Evolutionary conservation across 2,113 vertebrate genomes (phyloP), one percentile per base, ranked within the genome.

Genomic region (Hippopotamus amphibius): DNA sequence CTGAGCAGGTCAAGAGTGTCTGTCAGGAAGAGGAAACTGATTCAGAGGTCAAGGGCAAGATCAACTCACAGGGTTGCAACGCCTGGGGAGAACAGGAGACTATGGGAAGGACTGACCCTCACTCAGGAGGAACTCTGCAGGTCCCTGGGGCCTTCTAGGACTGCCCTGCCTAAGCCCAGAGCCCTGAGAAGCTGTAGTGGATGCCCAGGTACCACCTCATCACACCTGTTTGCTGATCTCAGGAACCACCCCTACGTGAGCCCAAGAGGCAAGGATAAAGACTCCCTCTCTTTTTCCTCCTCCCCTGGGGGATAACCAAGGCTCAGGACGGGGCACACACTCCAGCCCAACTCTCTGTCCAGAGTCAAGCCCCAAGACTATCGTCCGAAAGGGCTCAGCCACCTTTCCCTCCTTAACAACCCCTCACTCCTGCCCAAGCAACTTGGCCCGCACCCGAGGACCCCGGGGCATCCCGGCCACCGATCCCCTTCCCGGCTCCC

Each of bases 41-140:
- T 57, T 84, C 72, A 53, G 80, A 90, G 84, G 92, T 92, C 94
- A 97, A 96, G 83, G 93, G 77, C 86, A 84, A 72, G 68, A 63
- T 71, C 33, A 37, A 30, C 53, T 72, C 53, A 19, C 72, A 2
- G 53, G 46, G 48, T 61, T 89, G 63, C 11, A 43, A 28, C 0
- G n/a, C 24, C 53, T 46, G 16, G 43, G 26, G 85, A 28, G 24
- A 53, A 19, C 19, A 11, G 55, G 55, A 48, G 76, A 48, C 66
- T 3, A 30, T 0, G 43, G 22, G 66, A 30, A 86, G 43, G 30
- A 1, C 76, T 19, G 91, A 17, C 12, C 33, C 33, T 63, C 43
- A 22, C 13, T 41, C 30, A 1, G 55, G 66, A 82, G 43, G 15
- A 46, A 41, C 14, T 37, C 53, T 12, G 33, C 71, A 41, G 90